Percentiles rank a stretch among this genome's conserved stretches.
phyloP scores from a whole-genome alignment of 2,797 vertebrate genomes.

The Tapera naevia region DNA sequence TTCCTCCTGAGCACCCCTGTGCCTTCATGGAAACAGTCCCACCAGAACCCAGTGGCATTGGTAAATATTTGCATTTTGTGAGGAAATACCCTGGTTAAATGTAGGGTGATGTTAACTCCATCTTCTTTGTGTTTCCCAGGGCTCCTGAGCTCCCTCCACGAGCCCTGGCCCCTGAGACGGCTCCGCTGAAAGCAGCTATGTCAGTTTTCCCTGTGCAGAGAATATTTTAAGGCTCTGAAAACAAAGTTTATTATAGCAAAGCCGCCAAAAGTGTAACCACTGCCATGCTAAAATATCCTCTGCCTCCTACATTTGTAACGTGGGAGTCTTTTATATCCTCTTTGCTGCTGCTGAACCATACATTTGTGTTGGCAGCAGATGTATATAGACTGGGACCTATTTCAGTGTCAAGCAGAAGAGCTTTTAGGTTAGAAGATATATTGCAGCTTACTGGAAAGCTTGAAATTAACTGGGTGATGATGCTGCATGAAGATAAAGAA shows the following conservation, averaged over 20 bases:
- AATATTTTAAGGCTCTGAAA: conserved; percentile 69
- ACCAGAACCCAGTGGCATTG: not conserved
- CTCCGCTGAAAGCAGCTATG: conserved; percentile 40
- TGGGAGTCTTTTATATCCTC: conserved; percentile 70
- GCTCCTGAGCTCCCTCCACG: not conserved
- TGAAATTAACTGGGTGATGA: conserved; percentile 37
- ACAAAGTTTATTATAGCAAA: conserved; percentile 65
- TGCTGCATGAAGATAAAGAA: conserved; percentile 34
- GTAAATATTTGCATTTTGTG: not conserved
- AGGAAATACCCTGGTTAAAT: conserved; percentile 13
- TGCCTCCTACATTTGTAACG: conserved; percentile 62
- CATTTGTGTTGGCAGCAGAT: conserved; percentile 68
- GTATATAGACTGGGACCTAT: conserved; percentile 52
- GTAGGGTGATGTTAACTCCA: not conserved
- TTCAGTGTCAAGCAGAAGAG: conserved; percentile 60
- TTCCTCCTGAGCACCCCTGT: not conserved
- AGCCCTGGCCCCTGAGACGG: conserved; percentile 10
- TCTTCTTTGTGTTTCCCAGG: not conserved
- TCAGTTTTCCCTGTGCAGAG: conserved; percentile 29
- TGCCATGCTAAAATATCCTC: conserved; percentile 69
- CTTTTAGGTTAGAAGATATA: conserved; percentile 56
- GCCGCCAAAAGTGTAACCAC: conserved; percentile 63
- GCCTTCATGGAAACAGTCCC: not conserved
- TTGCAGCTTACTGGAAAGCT: conserved; percentile 59
- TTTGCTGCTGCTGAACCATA: conserved; percentile 55